Conservation (phyloP, 2,113 vertebrate genomes). For the Pipra filicauda region DNA sequence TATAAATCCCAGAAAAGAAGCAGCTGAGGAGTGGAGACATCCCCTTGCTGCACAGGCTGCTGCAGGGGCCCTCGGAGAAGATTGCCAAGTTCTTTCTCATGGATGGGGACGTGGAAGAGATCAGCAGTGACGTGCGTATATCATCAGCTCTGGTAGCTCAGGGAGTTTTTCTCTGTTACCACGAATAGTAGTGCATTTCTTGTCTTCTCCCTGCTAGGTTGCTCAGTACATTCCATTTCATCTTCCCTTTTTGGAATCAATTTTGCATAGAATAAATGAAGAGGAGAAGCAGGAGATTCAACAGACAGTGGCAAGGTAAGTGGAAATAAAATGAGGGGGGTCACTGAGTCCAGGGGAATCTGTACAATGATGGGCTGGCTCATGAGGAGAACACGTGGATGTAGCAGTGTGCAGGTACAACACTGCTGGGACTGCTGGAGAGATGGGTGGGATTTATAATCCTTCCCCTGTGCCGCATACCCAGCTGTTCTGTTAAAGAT, state of each 20-base stretch:
- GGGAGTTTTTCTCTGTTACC: accelerated
- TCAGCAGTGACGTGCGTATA: constrained; percentile 86
- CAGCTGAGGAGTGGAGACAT: constrained; percentile 80
- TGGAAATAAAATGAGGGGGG: not conserved
- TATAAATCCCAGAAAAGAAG: constrained; percentile 79
- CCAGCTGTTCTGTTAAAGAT: not conserved
- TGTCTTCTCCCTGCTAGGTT: constrained; percentile 71
- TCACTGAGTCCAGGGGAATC: not conserved
- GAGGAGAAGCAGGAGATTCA: constrained; percentile 84
- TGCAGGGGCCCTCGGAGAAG: constrained; percentile 88
- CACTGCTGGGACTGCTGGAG: not conserved
- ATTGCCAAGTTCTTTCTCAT: constrained; percentile 91
- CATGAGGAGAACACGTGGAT: accelerated
- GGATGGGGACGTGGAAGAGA: constrained; percentile 87
- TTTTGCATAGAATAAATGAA: constrained; percentile 82
- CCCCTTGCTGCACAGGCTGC: constrained; percentile 87
- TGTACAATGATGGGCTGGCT: not conserved
- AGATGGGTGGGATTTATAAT: not conserved
- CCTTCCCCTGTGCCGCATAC: not conserved
- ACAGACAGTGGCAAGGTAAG: constrained; percentile 79
- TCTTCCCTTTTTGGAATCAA: constrained; percentile 82
- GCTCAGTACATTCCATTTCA: constrained; percentile 91
- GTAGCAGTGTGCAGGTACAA: no score
- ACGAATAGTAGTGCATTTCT: not conserved
- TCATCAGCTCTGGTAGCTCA: accelerated